A percentile compares a stretch with the other conserved stretches of the same genome.
These are phyloP conservation scores for Chironomus tepperi DNA, from an alignment of 1,140 invertebrate genomes.

Conservation along the genomic window DNA sequence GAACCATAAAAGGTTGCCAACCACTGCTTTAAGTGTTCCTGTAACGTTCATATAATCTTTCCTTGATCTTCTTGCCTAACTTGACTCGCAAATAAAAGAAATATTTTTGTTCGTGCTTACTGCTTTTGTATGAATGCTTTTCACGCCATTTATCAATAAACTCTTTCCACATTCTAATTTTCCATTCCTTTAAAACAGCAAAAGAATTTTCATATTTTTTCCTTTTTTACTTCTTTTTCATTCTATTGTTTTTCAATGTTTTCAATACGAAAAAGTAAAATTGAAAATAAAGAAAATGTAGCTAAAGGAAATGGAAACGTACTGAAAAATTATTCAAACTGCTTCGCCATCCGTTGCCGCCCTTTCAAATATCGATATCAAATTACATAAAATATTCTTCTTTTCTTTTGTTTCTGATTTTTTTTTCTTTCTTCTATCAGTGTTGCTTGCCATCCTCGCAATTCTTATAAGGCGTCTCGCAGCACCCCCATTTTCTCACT, in stretches of 20 bases:
- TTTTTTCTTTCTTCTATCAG: neutral
- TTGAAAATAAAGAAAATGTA: neutral
- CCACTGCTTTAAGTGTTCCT: too few relatives aligned
- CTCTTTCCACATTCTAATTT: neutral
- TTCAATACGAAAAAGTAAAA: neutral
- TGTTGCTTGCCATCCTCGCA: too few relatives aligned
- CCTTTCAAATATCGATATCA: constrained; percentile 13
- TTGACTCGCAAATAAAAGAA: neutral
- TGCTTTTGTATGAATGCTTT: neutral
- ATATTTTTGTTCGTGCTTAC: neutral
- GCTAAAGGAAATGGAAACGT: neutral
- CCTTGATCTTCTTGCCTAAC: too few relatives aligned
- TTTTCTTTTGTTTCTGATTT: neutral
- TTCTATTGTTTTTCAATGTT: neutral
- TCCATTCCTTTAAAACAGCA: too few relatives aligned
- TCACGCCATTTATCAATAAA: constrained; percentile 22
- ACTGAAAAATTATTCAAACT: constrained; percentile 4
- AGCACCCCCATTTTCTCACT: neutral
- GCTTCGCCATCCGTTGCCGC: neutral
- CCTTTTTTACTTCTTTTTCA: neutral
- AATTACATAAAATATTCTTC: constrained; percentile 9
- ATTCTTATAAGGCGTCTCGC: too few relatives aligned
- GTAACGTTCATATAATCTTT: too few relatives aligned
- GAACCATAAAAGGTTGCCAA: too few relatives aligned
- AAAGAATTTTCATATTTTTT: too few relatives aligned